phyloP scores from a whole-genome alignment of 2,888 invertebrate species.

The Leptinotarsa rubiginosa region DNA sequence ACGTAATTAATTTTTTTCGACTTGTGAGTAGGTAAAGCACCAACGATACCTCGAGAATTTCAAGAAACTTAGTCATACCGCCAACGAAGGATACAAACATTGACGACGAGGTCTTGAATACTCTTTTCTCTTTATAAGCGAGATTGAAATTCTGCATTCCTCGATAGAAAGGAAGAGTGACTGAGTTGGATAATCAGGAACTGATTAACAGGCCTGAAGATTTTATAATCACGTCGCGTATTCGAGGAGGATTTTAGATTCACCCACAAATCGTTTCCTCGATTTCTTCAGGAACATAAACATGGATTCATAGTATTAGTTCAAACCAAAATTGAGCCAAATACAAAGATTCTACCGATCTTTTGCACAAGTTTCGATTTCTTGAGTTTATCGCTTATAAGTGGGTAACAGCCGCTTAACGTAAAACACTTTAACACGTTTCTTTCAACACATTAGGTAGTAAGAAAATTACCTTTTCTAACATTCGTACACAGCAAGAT shows the following conservation, averaged over 20 bases:
- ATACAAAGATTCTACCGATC: no score
- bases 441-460: no score
- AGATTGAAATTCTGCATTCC: constrained; percentile 17
- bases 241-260: not conserved
- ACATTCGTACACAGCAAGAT: no score
- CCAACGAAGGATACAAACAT: constrained; percentile 5
- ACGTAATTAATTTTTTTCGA: constrained; percentile 12
- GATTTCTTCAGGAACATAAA: not conserved
- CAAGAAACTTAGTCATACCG: constrained; percentile 16
- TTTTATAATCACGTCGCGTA: not conserved
- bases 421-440: no score
- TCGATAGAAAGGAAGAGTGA: constrained; percentile 7
- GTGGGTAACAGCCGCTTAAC: no score
- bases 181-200: constrained; percentile 14
- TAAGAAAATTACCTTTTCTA: no score
- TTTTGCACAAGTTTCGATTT: no score
- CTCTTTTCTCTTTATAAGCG: constrained; percentile 8
- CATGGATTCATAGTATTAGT: not conserved
- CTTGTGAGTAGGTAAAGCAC: constrained; percentile 14
- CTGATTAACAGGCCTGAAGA: not conserved
- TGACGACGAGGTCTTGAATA: constrained; percentile 9
- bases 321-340: no score
- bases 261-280: not conserved
- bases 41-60: constrained; percentile 6
- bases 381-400: no score